These are phyloP conservation scores for Vesta saturnalis DNA, from an alignment of 2,888 invertebrate species.

Conservation along the genomic window DNA sequence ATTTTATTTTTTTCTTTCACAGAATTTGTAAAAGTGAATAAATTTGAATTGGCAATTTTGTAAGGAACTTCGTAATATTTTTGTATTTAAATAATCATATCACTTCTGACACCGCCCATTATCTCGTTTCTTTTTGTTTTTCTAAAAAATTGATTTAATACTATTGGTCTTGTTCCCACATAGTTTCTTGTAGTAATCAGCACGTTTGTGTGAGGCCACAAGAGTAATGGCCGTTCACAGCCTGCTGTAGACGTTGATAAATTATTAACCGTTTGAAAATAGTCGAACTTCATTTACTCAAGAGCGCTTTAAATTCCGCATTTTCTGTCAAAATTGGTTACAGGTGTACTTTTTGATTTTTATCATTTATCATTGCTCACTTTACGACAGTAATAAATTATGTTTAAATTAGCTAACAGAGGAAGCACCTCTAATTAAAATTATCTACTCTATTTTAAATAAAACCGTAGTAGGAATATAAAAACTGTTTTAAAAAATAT, in stretches of 20 bases:
- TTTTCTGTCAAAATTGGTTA: slow-evolving; percentile 51
- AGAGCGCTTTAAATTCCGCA: slow-evolving; percentile 55
- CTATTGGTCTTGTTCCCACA: slow-evolving; percentile 49
- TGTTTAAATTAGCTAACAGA: neutral
- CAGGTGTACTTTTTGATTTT: slow-evolving; percentile 33
- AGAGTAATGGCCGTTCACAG: slow-evolving; percentile 57
- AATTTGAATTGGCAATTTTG: too few relatives aligned
- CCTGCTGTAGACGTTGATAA: slow-evolving; percentile 56
- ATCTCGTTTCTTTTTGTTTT: neutral
- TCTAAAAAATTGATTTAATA: slow-evolving; percentile 8
- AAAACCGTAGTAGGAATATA: neutral
- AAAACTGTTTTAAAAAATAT: neutral
- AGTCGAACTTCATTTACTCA: slow-evolving; percentile 57
- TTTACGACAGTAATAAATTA: slow-evolving; percentile 14
- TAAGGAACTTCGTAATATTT: too few relatives aligned
- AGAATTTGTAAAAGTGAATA: too few relatives aligned
- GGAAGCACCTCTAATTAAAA: neutral
- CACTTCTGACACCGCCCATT: neutral
- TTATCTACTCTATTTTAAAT: neutral
- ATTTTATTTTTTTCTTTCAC: too few relatives aligned
- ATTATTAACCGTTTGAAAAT: slow-evolving; percentile 57
- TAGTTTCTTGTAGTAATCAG: slow-evolving; percentile 58
- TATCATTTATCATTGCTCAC: slow-evolving; percentile 13
- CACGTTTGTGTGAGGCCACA: slow-evolving; percentile 56
- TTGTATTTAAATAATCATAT: too few relatives aligned